Evolutionary conservation across 37 sponge, comb jelly and placozoan genomes (phyloP).

Genomic region (Oscarella lobularis): DNA sequence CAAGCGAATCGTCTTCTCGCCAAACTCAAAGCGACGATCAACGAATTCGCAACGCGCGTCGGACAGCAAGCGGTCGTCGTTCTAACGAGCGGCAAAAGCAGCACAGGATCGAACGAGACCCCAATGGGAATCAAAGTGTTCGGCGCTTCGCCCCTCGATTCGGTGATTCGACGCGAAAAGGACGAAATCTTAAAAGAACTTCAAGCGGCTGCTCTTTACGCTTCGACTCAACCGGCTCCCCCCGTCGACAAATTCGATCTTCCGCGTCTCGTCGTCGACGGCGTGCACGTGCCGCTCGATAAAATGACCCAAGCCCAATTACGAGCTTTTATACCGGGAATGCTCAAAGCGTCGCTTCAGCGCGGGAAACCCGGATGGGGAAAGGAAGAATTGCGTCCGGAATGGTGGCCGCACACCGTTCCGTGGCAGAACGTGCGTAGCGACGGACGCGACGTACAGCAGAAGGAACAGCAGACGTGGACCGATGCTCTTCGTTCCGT

Average conservation of each 20-base stretch:
- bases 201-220: not conserved
- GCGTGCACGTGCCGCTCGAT: conserved; percentile 71
- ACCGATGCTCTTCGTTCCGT: conserved; percentile 65
- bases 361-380: conserved; percentile 92
- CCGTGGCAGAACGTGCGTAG: conserved; percentile 84
- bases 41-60: conserved; percentile 73
- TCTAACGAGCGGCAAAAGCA: conserved; percentile 24
- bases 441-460: conserved; percentile 43
- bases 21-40: conserved; percentile 54
- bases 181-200: conserved; percentile 16
- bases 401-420: conserved; percentile 79
- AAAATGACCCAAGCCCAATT: conserved; percentile 93
- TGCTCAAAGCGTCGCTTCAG: conserved; percentile 69
- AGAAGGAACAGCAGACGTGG: conserved; percentile 58
- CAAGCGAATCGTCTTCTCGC: conserved; percentile 60
- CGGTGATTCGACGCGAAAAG: conserved; percentile 40
- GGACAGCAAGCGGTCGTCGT: conserved; percentile 78
- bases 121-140: conserved; percentile 47
- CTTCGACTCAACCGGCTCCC: too few relatives aligned
- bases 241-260: conserved; percentile 35
- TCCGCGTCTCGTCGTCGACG: conserved; percentile 75
- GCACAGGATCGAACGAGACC: conserved; percentile 4
- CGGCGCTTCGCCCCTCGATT: conserved; percentile 49
- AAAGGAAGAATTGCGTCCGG: conserved; percentile 62
- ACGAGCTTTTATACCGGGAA: conserved; percentile 67